Evolutionary conservation across 2,113 vertebrate species (phyloP).

Genomic region (Gracilinanus agilis): DNA sequence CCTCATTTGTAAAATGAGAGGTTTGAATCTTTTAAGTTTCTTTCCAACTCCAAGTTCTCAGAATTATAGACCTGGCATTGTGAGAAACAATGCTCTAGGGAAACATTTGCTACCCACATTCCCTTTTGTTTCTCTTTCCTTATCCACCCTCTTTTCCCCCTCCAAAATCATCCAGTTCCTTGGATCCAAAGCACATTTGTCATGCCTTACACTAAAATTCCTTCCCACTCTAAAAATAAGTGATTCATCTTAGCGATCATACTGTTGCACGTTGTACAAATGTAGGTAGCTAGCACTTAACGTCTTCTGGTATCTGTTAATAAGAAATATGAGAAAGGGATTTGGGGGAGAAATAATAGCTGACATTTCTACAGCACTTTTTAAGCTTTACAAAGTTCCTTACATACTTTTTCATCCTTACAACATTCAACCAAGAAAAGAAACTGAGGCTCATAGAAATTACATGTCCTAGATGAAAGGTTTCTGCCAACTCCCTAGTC

Average conservation of each 20-base stretch:
- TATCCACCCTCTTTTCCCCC: not conserved
- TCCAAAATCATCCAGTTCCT: not conserved
- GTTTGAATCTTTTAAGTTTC: not conserved
- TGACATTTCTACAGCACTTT: not conserved
- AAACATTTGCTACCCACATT: not conserved
- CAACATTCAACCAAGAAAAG: not conserved
- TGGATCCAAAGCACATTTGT: not conserved
- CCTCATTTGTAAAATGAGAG: not conserved
- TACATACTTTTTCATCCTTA: not conserved
- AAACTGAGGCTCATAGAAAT: not conserved
- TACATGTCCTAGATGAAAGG: not conserved
- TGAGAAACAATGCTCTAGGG: not conserved
- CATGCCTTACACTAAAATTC: not conserved
- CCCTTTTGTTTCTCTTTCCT: not conserved
- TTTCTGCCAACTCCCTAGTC: not conserved
- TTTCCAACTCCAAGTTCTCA: not conserved
- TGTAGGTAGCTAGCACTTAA: not conserved
- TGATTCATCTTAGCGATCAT: not conserved
- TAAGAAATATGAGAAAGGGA: not conserved
- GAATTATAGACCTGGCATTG: not conserved
- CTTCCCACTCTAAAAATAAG: not conserved
- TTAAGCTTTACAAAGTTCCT: conserved; percentile 8
- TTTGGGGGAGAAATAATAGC: not conserved
- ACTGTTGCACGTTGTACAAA: not conserved
- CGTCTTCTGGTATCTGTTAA: not conserved